Base-by-base conservation (phyloP, 2,113 vertebrate species). In the Hemiscyllium ocellatum region DNA sequence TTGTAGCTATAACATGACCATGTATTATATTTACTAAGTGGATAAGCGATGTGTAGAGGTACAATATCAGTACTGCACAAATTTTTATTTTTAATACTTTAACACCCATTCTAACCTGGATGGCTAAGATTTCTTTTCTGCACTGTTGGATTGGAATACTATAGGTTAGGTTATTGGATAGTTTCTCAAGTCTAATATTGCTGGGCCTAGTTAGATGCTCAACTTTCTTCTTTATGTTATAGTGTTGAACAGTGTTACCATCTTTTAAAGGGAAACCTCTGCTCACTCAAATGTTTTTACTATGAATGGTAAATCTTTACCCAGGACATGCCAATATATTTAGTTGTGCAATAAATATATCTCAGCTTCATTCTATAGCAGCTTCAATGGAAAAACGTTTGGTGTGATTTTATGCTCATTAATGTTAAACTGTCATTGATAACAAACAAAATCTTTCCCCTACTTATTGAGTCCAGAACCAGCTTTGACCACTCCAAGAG, bases 41-140 rank as follows among this genome's bases (percentile, higher is more conserved):
- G 69, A 24, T n/a, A 95, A 50, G 69, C 52, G 68, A 95, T 24
- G 42, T 95, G 69, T 52, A 95, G 94, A 72, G 94, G 94, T 37
- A 95, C 68, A 72, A 52, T 50, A 33, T 47, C 47, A 72, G 66
- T 52, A 72, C 47, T 24, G 69, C 94, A 95, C 0, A 42, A 70
- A 26, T 50, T 47, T 72, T 50, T 72, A 95, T 52, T 33, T 42
- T 66, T 29, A 52, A 52, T 52, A 29, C 42, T 4, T 0, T 52
- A 70, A 52, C 42, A 95, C 0, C 69, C 66, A 68, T 13, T 10
- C 65, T 94, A n/a, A 37, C 33, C 29, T 68, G 19, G 33, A 66
- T 93, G 22, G 61, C 86, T 12, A 2, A 66, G 89, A n/a, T n/a
- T n/a, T n/a, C 22, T 65, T 8, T 93, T 37, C 15, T 66, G 13